A percentile compares a stretch with the other conserved stretches of the same genome.
Evolutionary conservation across 2,888 invertebrate genomes (phyloP).

Genomic region (Cerastoderma edule): DNA sequence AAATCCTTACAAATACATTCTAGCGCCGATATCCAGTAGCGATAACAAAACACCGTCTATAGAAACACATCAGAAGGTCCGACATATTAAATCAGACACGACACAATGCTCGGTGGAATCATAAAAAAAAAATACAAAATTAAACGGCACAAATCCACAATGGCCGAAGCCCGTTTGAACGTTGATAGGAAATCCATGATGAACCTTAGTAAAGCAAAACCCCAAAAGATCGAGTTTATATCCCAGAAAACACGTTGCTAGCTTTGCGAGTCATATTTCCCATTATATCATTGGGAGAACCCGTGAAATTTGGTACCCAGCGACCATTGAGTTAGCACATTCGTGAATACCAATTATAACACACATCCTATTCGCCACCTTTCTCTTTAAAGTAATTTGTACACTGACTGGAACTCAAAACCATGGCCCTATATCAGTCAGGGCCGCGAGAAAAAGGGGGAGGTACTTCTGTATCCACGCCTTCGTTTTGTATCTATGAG

Average conservation of each 20-base stretch:
- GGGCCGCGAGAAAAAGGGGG: too few relatives aligned
- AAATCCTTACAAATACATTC: too few relatives aligned
- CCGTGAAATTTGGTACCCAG: conserved; percentile 21
- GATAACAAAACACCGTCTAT: not conserved
- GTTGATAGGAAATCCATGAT: conserved; percentile 18
- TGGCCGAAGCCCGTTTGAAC: conserved; percentile 5
- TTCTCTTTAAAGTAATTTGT: conserved; percentile 23
- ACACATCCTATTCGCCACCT: conserved; percentile 27
- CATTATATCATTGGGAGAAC: conserved; percentile 7
- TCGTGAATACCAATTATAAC: conserved; percentile 30
- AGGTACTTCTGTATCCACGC: too few relatives aligned
- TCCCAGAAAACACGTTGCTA: conserved; percentile 15
- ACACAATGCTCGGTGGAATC: conserved; percentile 3
- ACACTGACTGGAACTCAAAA: conserved; percentile 1
- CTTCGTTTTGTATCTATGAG: too few relatives aligned
- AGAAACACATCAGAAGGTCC: not conserved
- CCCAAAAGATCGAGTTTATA: conserved; percentile 20
- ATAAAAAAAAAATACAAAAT: conserved; percentile 15
- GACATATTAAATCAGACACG: conserved; percentile 19
- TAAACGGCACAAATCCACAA: conserved; percentile 16
- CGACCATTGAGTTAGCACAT: conserved; percentile 19
- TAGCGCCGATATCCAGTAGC: too few relatives aligned
- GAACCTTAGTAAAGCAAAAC: not conserved
- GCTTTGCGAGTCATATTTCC: not conserved
- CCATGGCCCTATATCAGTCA: too few relatives aligned